Evolutionary conservation across 2,888 invertebrate species (phyloP).

Genomic region (Cephus nigrinus): DNA sequence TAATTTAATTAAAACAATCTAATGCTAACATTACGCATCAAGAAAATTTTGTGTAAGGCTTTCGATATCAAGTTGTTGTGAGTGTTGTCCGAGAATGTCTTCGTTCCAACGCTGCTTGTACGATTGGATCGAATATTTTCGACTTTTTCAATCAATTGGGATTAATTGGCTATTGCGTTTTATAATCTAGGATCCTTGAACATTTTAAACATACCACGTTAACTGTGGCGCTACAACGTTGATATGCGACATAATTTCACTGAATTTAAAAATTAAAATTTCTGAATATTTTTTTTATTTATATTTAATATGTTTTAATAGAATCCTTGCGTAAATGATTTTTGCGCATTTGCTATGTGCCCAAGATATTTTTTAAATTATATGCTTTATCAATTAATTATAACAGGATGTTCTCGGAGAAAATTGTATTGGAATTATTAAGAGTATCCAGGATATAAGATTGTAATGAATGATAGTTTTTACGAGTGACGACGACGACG

Average conservation of each 20-base stretch:
- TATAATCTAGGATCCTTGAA: background rate
- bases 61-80: slow-evolving; percentile 31
- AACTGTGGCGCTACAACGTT: background rate
- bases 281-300: background rate
- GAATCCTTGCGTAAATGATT: background rate
- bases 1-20: slow-evolving; percentile 31
- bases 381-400: background rate
- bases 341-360: background rate
- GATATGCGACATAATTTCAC: background rate
- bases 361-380: background rate
- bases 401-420: background rate
- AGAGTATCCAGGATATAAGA: slow-evolving; percentile 5
- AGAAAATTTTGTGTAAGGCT: slow-evolving; percentile 36
- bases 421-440: background rate
- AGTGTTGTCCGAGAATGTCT: background rate
- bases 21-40: slow-evolving; percentile 41
- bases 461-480: slow-evolving; percentile 23
- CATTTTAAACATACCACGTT: background rate
- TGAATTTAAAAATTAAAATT: background rate
- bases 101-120: background rate
- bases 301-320: background rate
- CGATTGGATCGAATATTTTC: background rate
- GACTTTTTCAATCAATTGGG: background rate
- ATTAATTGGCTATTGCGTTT: background rate
- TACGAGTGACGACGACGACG: slow-evolving; percentile 43